Conservation (phyloP, 2,797 vertebrate genomes). For the Premnoplex brunnescens region DNA sequence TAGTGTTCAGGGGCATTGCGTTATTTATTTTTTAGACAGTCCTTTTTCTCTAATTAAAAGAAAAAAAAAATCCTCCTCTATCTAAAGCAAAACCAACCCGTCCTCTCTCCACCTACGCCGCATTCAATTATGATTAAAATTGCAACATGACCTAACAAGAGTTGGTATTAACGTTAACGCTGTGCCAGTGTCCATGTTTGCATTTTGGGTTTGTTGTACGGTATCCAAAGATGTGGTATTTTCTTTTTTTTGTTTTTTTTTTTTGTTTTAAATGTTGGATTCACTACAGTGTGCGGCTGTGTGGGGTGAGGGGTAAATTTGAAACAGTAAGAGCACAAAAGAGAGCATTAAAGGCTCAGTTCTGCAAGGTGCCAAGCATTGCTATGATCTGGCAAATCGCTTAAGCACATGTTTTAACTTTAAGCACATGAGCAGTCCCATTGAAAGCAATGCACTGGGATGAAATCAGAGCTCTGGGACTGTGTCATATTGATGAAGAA, state of each 20-base stretch:
- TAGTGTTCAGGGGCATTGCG: not conserved
- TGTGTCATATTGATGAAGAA: constrained; percentile 56
- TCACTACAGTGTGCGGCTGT: constrained; percentile 39
- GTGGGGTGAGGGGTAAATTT: constrained; percentile 66
- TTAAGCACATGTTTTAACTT: constrained; percentile 71
- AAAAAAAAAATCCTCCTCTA: not conserved
- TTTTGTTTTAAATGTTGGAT: not conserved
- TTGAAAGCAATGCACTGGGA: constrained; percentile 16
- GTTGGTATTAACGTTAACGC: constrained; percentile 1
- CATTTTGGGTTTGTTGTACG: constrained; percentile 48
- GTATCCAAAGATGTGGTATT: constrained; percentile 47
- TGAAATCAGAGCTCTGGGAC: constrained; percentile 65
- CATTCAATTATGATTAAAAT: constrained; percentile 70
- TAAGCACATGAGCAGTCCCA: constrained; percentile 64
- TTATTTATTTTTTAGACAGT: constrained; percentile 31
- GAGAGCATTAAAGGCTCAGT: constrained; percentile 68
- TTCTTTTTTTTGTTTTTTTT: not conserved
- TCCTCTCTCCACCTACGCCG: constrained; percentile 47
- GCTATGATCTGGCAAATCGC: constrained; percentile 65
- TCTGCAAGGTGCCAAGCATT: constrained; percentile 69
- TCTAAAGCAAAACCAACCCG: constrained; percentile 52
- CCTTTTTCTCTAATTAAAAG: constrained; percentile 33
- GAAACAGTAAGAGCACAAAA: constrained; percentile 68
- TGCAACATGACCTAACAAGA: constrained; percentile 69
- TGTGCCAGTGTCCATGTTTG: constrained; percentile 62